Evolutionary conservation across 2,113 vertebrate genomes (phyloP), one percentile per base, ranked within the genome.

Genomic region (Physeter macrocephalus): DNA sequence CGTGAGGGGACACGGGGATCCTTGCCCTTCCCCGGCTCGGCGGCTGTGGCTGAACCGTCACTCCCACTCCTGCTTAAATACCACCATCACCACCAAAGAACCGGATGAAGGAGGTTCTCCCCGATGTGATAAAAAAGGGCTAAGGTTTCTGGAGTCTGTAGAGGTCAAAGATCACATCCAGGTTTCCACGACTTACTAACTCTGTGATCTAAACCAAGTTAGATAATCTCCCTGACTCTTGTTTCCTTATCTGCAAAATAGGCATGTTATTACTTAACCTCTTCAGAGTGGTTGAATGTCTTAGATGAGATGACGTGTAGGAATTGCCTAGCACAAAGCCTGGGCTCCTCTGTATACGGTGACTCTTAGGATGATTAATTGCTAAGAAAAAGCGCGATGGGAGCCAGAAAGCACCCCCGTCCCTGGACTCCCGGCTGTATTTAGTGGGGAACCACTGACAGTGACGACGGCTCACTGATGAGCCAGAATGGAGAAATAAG

Each of bases 11-110:
- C 31, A 3, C 0, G 6, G 31, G 39, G 31, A 6, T 21, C 29
- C 59, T 43, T 39, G 46, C 41, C 4, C 12, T 12, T 39, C 23
- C 41, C 2, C 0, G 0, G 23, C n/a, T 7, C 0, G 6, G 54
- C 69, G 6, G 13, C 10, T 11, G 8, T 21, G 75, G 31, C 81
- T 49, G 27, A 78, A 6, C 75, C 23, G 0, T 27, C 21, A 8
- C 23, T 17, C 21, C 64, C 80, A 2, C 12, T 49, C 13, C 82
- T 31, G 0, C 14, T 0, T 5, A 41, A 67, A 43, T 3, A 4
- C 10, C 17, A 6, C 12, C 6, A 2, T 14, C 0, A 20, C 36
- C 52, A 0, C 17, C 25, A 21, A n/a, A 18, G 43, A 46, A 6
- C 0, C 0, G 34, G 41, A 6, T 1, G 36, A 13, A 27, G 67